These are phyloP conservation scores for Dasyornis broadbenti DNA, from an alignment of 2,113 vertebrate species.

Conservation along the genomic window DNA sequence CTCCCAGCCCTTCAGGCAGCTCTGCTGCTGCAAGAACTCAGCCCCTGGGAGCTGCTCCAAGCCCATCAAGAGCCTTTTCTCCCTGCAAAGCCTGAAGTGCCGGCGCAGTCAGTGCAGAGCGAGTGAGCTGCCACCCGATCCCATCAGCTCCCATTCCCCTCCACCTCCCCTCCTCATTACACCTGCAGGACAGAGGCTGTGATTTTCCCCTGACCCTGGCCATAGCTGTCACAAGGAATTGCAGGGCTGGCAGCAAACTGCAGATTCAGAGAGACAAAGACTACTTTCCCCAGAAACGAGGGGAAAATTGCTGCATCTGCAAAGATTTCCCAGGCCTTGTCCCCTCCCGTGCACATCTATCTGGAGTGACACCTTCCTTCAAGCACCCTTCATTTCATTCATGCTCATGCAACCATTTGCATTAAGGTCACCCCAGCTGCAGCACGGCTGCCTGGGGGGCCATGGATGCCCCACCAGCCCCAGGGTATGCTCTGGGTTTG, in stretches of 20 bases:
- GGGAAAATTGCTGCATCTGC: conserved; percentile 60
- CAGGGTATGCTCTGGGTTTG: rapidly evolving
- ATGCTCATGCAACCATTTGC: background rate
- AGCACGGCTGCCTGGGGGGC: background rate
- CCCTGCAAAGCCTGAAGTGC: background rate
- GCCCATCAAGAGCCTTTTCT: background rate
- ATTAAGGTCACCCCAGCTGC: background rate
- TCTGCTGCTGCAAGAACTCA: background rate
- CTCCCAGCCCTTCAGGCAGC: background rate
- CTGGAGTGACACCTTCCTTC: conserved; percentile 60
- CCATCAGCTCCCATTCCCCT: background rate
- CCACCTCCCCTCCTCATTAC: background rate
- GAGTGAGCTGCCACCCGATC: background rate
- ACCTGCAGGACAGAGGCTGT: conserved; percentile 49
- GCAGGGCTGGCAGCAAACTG: conserved; percentile 22
- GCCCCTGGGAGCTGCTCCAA: background rate
- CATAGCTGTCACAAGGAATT: conserved; percentile 46
- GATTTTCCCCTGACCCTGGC: conserved; percentile 45
- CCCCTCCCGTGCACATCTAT: conserved; percentile 10
- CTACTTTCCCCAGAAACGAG: background rate
- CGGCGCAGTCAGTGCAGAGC: background rate
- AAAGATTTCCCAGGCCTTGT: conserved; percentile 29
- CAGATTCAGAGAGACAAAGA: conserved; percentile 52
- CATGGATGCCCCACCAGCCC: background rate
- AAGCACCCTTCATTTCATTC: conserved; percentile 9